A percentile compares a stretch with the other conserved stretches of the same genome.
These are phyloP conservation scores for Leptarthrus brevirostris DNA, from an alignment of 2,888 invertebrate genomes.

Conservation along the genomic window DNA sequence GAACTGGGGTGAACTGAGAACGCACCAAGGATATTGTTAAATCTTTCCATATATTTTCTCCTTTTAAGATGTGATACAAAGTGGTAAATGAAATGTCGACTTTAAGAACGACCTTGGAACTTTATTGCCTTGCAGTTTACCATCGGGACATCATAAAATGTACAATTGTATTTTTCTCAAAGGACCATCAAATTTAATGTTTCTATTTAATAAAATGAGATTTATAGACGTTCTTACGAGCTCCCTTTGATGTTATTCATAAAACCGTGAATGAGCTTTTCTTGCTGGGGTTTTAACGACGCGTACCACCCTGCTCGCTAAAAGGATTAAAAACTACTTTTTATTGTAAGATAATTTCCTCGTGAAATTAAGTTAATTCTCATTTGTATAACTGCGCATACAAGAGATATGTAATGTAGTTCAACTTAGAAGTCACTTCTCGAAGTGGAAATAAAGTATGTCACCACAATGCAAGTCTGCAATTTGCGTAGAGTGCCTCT, in stretches of 20 bases:
- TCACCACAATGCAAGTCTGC: not conserved
- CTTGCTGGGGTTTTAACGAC: not conserved
- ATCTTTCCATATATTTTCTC: not conserved
- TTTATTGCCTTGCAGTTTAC: not conserved
- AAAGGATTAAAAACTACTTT: not conserved
- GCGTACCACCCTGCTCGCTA: not conserved
- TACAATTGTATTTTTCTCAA: conserved; percentile 22
- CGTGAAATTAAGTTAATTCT: not conserved
- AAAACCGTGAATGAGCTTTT: not conserved
- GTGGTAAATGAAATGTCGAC: not conserved
- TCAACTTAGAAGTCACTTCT: not conserved
- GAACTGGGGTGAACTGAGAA: too few species aligned
- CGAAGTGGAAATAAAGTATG: not conserved
- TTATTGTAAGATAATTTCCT: not conserved
- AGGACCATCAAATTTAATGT: conserved; percentile 32
- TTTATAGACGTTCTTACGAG: not conserved
- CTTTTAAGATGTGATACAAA: not conserved
- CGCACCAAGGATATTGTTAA: too few species aligned
- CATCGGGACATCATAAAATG: not conserved
- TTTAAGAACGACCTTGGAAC: not conserved
- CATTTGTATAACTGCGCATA: not conserved
- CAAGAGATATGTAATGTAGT: not conserved
- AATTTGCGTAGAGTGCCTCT: not conserved
- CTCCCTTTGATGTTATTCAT: not conserved
- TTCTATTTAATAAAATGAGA: conserved; percentile 3